These are phyloP conservation scores for Ataeniobius toweri DNA, from an alignment of 2,797 vertebrate species.

Conservation along the genomic window DNA sequence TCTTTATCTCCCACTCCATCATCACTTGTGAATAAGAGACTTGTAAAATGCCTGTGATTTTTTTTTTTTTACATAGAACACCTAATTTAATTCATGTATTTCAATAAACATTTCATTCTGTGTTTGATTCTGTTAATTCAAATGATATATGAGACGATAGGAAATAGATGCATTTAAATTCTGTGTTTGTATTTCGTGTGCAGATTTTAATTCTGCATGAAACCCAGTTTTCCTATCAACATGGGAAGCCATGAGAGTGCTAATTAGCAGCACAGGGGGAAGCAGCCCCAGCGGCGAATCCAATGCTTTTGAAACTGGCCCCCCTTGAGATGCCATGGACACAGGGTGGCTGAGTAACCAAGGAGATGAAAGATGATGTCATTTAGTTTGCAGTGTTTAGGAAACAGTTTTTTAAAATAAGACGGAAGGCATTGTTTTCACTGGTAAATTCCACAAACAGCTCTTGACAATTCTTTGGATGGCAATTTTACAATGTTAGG, in stretches of 20 bases:
- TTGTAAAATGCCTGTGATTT: background rate
- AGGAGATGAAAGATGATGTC: slow-evolving; percentile 57
- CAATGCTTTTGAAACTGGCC: slow-evolving; percentile 64
- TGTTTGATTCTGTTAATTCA: background rate
- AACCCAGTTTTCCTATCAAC: slow-evolving; percentile 61
- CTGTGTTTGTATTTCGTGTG: slow-evolving; percentile 22
- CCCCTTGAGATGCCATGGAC: slow-evolving; percentile 67
- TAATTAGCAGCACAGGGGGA: slow-evolving; percentile 76
- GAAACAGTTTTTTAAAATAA: background rate
- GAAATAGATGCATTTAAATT: background rate
- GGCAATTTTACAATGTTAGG: background rate
- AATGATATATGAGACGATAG: background rate
- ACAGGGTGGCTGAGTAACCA: slow-evolving; percentile 51
- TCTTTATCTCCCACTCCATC: background rate
- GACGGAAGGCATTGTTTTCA: background rate
- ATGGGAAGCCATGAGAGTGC: slow-evolving; percentile 63
- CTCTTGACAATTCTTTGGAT: background rate
- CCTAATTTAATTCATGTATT: background rate
- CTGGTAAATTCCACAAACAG: background rate
- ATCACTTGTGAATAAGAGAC: background rate
- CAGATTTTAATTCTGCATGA: slow-evolving; percentile 33
- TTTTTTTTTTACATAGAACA: background rate
- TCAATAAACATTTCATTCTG: background rate
- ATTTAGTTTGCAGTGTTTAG: slow-evolving; percentile 4
- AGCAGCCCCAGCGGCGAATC: slow-evolving; percentile 65